A percentile compares a stretch with the other conserved stretches of the same genome.
Evolutionary conservation across 2,797 vertebrate species (phyloP).

Genomic region (Rhadinocentrus ornatus): DNA sequence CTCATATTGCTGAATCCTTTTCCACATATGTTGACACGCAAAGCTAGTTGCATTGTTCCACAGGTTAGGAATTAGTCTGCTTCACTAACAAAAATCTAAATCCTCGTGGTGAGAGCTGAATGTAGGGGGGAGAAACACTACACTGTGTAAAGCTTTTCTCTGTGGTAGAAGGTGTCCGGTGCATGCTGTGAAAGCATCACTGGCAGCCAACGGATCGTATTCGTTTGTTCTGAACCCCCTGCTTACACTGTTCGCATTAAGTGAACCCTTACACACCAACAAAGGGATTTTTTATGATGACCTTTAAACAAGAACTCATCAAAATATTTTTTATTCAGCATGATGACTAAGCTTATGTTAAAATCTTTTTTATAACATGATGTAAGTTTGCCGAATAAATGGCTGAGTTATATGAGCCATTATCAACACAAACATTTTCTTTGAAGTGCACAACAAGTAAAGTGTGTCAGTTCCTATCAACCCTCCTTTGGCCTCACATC

Average conservation of each 20-base stretch:
- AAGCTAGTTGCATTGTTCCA: conserved; percentile 31
- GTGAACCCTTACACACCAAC: conserved; percentile 47
- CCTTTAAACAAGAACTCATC: conserved; percentile 51
- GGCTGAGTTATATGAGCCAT: conserved; percentile 38
- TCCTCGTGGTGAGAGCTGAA: conserved; percentile 40
- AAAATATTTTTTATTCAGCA: conserved; percentile 23
- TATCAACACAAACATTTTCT: conserved; percentile 45
- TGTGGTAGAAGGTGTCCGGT: conserved; percentile 52
- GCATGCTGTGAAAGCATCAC: conserved; percentile 59
- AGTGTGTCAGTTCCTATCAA: conserved; percentile 66
- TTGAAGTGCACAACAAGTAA: conserved; percentile 64
- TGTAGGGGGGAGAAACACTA: conserved; percentile 28
- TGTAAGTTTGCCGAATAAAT: conserved; percentile 23
- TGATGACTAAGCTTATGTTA: conserved; percentile 7
- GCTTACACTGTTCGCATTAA: conserved; percentile 74
- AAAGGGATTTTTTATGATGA: conserved; percentile 55
- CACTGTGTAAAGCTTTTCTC: conserved; percentile 55
- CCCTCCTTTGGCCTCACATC: conserved; percentile 59
- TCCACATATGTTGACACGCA: conserved; percentile 11
- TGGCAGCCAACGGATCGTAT: conserved; percentile 61
- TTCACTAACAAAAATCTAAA: conserved; percentile 46
- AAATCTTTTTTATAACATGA: background rate
- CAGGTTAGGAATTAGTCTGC: conserved; percentile 43
- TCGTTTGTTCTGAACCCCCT: conserved; percentile 65
- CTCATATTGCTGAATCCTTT: background rate